These are phyloP conservation scores for Corella eumyota DNA, from an alignment of 23 tunicate species.

Conservation along the genomic window DNA sequence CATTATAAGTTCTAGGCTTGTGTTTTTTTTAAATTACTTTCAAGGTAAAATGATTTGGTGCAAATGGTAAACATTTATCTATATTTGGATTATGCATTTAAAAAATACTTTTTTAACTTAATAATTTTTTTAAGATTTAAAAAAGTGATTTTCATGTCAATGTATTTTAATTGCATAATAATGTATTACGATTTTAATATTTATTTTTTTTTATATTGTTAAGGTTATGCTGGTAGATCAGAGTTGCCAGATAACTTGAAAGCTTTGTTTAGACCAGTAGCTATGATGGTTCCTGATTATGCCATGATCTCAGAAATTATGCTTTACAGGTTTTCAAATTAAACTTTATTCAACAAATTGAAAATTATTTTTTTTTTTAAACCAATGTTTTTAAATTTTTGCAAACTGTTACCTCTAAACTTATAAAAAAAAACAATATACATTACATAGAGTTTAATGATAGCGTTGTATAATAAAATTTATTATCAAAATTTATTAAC, in stretches of 20 bases:
- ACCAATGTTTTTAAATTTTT: neutral
- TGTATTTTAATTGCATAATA: too few species aligned
- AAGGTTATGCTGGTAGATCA: slow-evolving; percentile 99
- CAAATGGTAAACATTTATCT: neutral
- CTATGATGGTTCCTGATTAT: slow-evolving; percentile 99
- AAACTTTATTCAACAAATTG: neutral
- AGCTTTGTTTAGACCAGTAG: slow-evolving; percentile 95
- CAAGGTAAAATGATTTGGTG: neutral
- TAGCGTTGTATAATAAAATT: too few species aligned
- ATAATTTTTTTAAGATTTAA: too few species aligned
- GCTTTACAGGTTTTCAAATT: slow-evolving; percentile 96
- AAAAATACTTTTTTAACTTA: too few species aligned
- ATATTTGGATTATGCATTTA: too few species aligned
- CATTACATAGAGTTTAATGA: too few species aligned
- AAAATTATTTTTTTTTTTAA: neutral
- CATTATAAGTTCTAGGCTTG: too few species aligned
- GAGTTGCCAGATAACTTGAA: slow-evolving; percentile 97
- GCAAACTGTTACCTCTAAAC: neutral
- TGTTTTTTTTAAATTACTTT: neutral
- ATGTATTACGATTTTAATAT: too few species aligned
- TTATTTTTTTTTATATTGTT: too few species aligned
- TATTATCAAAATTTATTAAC: too few species aligned
- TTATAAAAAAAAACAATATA: neutral
- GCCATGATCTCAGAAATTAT: slow-evolving; percentile 97
- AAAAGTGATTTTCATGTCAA: too few species aligned